Base-by-base conservation (phyloP, 2,888 invertebrate genomes). In the Drosophila kuntzei region DNA sequence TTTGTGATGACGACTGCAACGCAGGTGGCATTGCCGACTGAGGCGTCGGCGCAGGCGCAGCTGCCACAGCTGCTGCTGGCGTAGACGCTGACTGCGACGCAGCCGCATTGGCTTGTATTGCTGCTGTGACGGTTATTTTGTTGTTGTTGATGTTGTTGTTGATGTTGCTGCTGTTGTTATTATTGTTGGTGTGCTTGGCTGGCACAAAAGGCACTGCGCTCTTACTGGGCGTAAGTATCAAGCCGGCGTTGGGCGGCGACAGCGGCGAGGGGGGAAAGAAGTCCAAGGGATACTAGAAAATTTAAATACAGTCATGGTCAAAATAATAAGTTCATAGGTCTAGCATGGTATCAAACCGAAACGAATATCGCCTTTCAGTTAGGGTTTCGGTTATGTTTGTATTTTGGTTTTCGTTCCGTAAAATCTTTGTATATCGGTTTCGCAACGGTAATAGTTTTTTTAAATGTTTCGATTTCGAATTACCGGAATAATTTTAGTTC, bases 251-350 rank as follows among this genome's bases (percentile, higher is more conserved):
- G 27, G 85, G 76, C 22, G 90, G 89, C 53, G 90, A 90, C 8
- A 91, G 73, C 27, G 90, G 80, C 34, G 91, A 89, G 0, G 90
- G 82, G 12, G 89, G 79, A 71, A 85, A 89, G 74, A 90, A 92
- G 70, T 91, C 91, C 70, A 92, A 67, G 14, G 92, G 90, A 71
- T 91, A 91, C 91, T 91, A 69, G 2, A 60, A 67, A n/a, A 32
- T 4, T 8, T 12, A 9, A 1, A 16, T 18, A 20, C 32, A 12
- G 7, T n/a, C 18, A 25, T n/a, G 20, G n/a, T 41, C 12, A 32
- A 12, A n/a, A 9, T 27, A 9, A 27, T 27, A 9, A 27, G 8
- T 25, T n/a, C n/a, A n/a, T n/a, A n/a, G n/a, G n/a, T n/a, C n/a
- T n/a, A n/a, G n/a, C n/a, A n/a, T n/a, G n/a, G n/a, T n/a, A n/a